These are phyloP conservation scores for Sandelia bainsii DNA, from an alignment of 2,797 vertebrate species.

Conservation along the genomic window DNA sequence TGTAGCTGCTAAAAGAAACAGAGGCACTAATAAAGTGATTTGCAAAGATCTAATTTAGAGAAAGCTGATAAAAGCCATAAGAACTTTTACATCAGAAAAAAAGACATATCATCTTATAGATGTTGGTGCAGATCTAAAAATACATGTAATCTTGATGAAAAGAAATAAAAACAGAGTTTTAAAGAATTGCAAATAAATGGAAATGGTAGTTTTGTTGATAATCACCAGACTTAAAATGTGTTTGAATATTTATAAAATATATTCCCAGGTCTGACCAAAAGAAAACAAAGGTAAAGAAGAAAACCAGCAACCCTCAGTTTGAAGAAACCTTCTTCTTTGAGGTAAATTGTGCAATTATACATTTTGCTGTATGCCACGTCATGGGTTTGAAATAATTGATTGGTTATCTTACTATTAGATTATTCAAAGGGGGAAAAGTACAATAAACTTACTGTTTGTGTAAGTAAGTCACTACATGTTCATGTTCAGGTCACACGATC, in stretches of 20 bases:
- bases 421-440: background rate
- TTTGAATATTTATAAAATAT: conserved; percentile 5
- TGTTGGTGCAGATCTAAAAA: background rate
- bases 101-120: background rate
- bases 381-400: background rate
- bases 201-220: background rate
- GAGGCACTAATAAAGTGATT: no score
- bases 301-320: conserved; percentile 98
- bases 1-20: background rate
- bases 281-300: conserved; percentile 99
- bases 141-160: background rate
- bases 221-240: no score
- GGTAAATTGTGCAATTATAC: conserved; percentile 77
- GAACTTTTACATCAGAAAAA: background rate
- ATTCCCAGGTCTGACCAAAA: conserved; percentile 93
- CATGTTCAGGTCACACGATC: conserved; percentile 91
- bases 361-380: background rate
- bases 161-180: background rate
- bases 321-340: conserved; percentile 98
- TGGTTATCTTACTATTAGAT: background rate
- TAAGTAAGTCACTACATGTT: conserved; percentile 27
- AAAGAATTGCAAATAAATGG: background rate
- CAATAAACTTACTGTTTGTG: background rate
- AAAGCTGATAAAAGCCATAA: background rate
- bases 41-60: background rate